Conservation (phyloP, 2,888 invertebrate species). For the Sinohyriopsis cumingii region DNA sequence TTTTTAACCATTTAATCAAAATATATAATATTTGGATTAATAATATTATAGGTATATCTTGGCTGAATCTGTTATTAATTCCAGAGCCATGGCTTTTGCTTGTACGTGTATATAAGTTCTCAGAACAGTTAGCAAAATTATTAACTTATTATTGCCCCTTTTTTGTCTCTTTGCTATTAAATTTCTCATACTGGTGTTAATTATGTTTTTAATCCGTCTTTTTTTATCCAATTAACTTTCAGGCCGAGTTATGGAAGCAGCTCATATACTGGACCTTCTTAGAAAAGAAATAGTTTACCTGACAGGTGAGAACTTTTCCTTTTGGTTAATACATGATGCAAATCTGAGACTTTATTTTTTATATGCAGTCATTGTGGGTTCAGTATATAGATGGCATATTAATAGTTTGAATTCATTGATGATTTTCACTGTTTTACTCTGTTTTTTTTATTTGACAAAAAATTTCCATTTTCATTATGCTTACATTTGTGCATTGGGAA, state of each 20-base stretch:
- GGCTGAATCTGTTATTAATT: too few relatives aligned
- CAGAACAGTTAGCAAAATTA: not conserved
- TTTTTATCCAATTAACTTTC: conserved; percentile 14
- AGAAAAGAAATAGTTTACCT: conserved; percentile 55
- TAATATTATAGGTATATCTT: too few relatives aligned
- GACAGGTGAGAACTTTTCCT: conserved; percentile 45
- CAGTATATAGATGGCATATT: too few relatives aligned
- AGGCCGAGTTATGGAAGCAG: conserved; percentile 59
- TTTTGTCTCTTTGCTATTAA: not conserved
- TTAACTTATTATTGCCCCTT: not conserved
- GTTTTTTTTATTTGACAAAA: too few relatives aligned
- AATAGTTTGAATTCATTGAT: too few relatives aligned
- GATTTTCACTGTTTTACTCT: too few relatives aligned
- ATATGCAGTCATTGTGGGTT: not conserved
- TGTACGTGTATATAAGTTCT: too few relatives aligned
- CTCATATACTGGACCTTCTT: conserved; percentile 58
- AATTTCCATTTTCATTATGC: too few relatives aligned
- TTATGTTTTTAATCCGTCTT: not conserved
- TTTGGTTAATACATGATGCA: not conserved
- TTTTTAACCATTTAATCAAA: too few relatives aligned
- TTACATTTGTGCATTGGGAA: too few relatives aligned
- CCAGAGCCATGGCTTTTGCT: too few relatives aligned
- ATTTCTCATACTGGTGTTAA: not conserved
- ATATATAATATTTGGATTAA: too few relatives aligned
- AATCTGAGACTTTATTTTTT: not conserved